A percentile compares a stretch with the other conserved stretches of the same genome.
Evolutionary conservation across 1,140 invertebrate species (phyloP).

Genomic region (Drosophila miranda): DNA sequence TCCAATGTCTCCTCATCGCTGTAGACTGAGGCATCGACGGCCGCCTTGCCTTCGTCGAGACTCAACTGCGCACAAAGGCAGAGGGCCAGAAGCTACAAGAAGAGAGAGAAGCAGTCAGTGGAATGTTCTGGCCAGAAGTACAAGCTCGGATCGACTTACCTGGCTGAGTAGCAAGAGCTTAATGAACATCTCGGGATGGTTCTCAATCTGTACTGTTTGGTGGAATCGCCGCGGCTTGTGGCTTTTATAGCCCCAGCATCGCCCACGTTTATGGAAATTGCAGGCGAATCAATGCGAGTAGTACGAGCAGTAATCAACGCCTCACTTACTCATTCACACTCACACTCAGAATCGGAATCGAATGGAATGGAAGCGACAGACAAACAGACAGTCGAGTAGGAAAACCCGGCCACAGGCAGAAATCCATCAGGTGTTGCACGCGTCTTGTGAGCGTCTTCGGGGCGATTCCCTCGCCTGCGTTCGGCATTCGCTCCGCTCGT

Average conservation of each 20-base stretch:
- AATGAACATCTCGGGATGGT: slow-evolving; percentile 40
- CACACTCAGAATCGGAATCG: background rate
- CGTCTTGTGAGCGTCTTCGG: slow-evolving; percentile 33
- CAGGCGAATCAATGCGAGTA: slow-evolving; percentile 3
- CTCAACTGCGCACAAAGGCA: slow-evolving; percentile 13
- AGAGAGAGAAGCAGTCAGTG: background rate
- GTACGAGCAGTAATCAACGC: background rate
- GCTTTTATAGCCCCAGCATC: slow-evolving; percentile 54
- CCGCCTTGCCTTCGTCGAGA: slow-evolving; percentile 23
- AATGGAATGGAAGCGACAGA: background rate
- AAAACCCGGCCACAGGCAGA: slow-evolving; percentile 29
- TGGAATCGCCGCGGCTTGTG: slow-evolving; percentile 1
- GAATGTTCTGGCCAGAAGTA: background rate
- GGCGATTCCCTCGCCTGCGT: slow-evolving; percentile 38
- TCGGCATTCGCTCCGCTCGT: slow-evolving; percentile 35
- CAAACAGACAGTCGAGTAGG: background rate
- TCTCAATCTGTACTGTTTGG: slow-evolving; percentile 33
- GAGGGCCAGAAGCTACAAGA: slow-evolving; percentile 43
- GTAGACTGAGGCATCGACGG: slow-evolving; percentile 24
- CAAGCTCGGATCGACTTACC: slow-evolving; percentile 13
- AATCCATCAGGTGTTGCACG: slow-evolving; percentile 37
- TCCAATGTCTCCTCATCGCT: slow-evolving; percentile 45
- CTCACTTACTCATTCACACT: background rate
- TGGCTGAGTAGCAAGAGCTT: slow-evolving; percentile 59
- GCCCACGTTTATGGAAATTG: slow-evolving; percentile 53